A percentile compares a stretch with the other conserved stretches of the same genome.
Evolutionary conservation across 2,797 vertebrate species (phyloP).

Genomic region (Lindbergichthys nudifrons): DNA sequence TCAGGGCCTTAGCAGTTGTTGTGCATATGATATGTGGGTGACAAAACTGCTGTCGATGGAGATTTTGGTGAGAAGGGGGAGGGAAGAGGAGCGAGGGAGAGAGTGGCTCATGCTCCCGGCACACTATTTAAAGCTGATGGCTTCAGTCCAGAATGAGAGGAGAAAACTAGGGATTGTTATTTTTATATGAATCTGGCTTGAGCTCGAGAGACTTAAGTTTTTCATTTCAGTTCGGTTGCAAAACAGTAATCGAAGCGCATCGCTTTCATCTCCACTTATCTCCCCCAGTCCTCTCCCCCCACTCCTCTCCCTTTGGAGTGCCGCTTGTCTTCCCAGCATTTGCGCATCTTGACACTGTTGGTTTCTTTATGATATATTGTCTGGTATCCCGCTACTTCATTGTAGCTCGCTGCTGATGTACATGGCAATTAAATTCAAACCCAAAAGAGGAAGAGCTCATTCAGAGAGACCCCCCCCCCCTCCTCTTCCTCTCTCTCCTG

Average conservation of each 20-base stretch:
- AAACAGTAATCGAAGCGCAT: conserved; percentile 79
- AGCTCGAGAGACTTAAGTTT: conserved; percentile 60
- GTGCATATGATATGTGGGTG: conserved; percentile 77
- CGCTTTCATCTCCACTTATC: conserved; percentile 80
- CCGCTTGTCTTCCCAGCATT: conserved; percentile 62
- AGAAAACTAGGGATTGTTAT: conserved; percentile 63
- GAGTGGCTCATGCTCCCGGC: conserved; percentile 45
- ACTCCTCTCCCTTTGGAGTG: conserved; percentile 66
- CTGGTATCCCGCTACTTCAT: conserved; percentile 68
- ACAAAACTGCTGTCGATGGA: conserved; percentile 68
- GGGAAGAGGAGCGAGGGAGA: conserved; percentile 11
- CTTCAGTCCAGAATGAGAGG: conserved; percentile 60
- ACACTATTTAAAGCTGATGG: conserved; percentile 71
- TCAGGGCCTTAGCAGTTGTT: conserved; percentile 73
- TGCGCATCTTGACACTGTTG: conserved; percentile 71
- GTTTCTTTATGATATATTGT: conserved; percentile 78
- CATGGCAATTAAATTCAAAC: conserved; percentile 81
- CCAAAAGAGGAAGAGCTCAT: conserved; percentile 65
- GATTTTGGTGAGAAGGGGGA: conserved; percentile 51
- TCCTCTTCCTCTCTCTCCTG: not conserved
- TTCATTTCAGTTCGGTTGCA: conserved; percentile 69
- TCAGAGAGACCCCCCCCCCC: not conserved
- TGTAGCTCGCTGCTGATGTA: conserved; percentile 71
- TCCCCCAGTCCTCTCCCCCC: conserved; percentile 59
- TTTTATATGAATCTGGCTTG: conserved; percentile 60